Evolutionary conservation across 2,113 vertebrate species (phyloP), one percentile per base, ranked within the genome.

Genomic region (Trogon melanurus): DNA sequence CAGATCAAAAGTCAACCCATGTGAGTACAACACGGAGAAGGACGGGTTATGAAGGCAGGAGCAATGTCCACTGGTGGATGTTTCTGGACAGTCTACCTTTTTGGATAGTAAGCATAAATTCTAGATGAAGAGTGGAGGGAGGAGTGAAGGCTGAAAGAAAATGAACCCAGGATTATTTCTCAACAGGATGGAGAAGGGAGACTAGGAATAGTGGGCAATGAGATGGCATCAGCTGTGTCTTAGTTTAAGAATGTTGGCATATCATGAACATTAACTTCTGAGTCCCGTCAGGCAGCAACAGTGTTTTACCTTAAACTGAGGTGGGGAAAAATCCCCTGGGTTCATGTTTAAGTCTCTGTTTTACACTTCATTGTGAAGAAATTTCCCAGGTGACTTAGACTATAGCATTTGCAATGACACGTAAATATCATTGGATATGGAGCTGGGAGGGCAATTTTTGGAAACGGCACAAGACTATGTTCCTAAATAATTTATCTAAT

Each of bases 401-500:
- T 41, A 6, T 17, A 3, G 4, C 27, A 86, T 95, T 85, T 90
- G 82, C 79, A 91, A 21, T 87, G 73, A 41, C 13, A 41, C 41
- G 13, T 41, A 41, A 41, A 41, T 41, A 41, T 41, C 15, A 10
- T 82, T n/a, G 32, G 71, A 47, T 18, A n/a, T 11, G 85, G 75
- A 36, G 27, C 14, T 54, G 74, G 73, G 20, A 80, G 54, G 7
- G 58, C 56, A 16, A 5, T 29, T 17, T 97, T 84, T 85, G 91
- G 90, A 93, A 83, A 41, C 26, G 79, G 74, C 50, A 96, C 76
- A 41, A 88, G 50, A 36, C 79, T 96, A 32, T 89, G 45, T 84
- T 14, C 44, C 72, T 92, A 85, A 79, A 89, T 92, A 92, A 94
- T 67, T 91, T 54, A 56, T n/a, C 34, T 69, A 50, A 29, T 41